Evolutionary conservation across 2,113 vertebrate genomes (phyloP).

Genomic region (Otis tarda): DNA sequence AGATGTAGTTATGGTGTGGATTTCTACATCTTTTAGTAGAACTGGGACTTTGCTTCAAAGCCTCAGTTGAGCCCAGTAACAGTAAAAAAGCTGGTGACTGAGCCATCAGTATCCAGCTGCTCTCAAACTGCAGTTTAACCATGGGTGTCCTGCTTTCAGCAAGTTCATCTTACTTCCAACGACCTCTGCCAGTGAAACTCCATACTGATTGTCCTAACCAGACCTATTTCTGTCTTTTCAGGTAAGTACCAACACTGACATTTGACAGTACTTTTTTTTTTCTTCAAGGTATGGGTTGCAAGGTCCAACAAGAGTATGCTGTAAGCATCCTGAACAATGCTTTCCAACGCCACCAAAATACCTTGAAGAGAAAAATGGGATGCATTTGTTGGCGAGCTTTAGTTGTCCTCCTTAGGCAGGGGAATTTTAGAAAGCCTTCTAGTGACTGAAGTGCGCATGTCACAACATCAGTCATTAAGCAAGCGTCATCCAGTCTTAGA

Average conservation of each 20-base stretch:
- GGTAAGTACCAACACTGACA: background rate
- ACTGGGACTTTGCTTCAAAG: background rate
- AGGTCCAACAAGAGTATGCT: background rate
- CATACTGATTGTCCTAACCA: background rate
- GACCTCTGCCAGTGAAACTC: background rate
- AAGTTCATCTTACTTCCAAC: background rate
- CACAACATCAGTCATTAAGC: too few relatives aligned
- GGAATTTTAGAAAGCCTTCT: background rate
- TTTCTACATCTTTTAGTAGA: background rate
- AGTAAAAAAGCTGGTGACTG: background rate
- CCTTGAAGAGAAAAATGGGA: background rate
- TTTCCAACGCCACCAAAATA: background rate
- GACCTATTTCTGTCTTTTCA: background rate
- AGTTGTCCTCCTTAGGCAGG: background rate
- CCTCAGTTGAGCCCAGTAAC: background rate
- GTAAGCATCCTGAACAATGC: background rate
- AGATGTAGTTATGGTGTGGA: fast-evolving
- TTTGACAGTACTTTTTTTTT: background rate
- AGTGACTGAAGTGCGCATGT: fast-evolving
- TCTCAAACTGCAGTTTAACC: background rate
- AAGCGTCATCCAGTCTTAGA: background rate
- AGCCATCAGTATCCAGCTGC: background rate
- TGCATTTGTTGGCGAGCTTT: background rate
- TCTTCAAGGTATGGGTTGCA: background rate
- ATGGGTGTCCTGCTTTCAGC: background rate